A percentile compares a stretch with the other conserved stretches of the same genome.
These are phyloP conservation scores for Pterocles gutturalis DNA, from an alignment of 2,113 vertebrate species.

Conservation along the genomic window DNA sequence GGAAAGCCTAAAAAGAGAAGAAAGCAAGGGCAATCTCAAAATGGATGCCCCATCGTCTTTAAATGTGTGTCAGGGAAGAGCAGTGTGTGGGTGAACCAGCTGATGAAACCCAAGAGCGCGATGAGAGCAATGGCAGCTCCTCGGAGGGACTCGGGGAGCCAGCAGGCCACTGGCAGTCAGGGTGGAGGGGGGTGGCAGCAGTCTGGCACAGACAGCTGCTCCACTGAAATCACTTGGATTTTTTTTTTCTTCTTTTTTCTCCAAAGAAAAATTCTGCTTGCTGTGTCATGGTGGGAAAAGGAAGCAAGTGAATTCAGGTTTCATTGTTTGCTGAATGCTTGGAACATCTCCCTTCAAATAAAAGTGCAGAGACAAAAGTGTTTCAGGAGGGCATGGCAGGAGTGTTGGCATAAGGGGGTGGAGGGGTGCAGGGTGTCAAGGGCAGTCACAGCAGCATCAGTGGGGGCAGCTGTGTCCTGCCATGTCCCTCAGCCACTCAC, in stretches of 20 bases:
- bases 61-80: not conserved
- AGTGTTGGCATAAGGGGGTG: rapidly evolving
- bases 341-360: not conserved
- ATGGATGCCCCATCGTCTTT: rapidly evolving
- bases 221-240: not conserved
- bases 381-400: rapidly evolving
- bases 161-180: not conserved
- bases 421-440: rapidly evolving
- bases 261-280: not conserved
- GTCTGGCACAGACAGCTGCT: not conserved
- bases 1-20: not conserved
- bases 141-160: rapidly evolving
- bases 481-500: rapidly evolving
- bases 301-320: not conserved
- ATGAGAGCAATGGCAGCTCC: not conserved
- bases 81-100: not conserved
- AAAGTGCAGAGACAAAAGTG: not conserved
- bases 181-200: not conserved
- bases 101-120: not conserved
- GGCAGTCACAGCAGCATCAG: rapidly evolving
- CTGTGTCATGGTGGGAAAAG: not conserved
- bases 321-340: not conserved
- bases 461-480: not conserved
- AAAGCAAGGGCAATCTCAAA: not conserved
- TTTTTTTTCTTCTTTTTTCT: not conserved